Evolutionary conservation across 1,140 invertebrate species (phyloP).

Genomic region (Ridgeia piscesae): DNA sequence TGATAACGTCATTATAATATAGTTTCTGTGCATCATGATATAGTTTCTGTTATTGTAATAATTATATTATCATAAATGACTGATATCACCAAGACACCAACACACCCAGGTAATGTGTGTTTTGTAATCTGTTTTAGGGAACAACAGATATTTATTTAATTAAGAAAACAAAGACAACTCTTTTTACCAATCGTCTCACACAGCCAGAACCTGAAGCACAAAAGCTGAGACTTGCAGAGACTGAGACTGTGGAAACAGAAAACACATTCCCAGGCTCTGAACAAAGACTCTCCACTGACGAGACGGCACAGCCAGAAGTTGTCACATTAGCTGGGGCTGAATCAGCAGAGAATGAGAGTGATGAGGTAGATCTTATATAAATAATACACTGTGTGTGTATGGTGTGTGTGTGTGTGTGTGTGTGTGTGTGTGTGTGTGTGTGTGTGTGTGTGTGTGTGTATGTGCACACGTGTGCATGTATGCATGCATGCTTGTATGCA

Average conservation of each 20-base stretch:
- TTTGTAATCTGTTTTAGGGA: background rate
- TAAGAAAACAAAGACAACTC: background rate
- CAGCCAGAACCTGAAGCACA: background rate
- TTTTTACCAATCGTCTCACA: background rate
- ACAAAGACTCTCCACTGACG: background rate
- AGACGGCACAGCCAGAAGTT: background rate
- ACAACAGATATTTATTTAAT: background rate
- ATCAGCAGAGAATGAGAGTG: background rate
- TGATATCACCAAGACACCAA: background rate
- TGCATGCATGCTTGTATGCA: too few relatives aligned
- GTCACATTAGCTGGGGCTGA: background rate
- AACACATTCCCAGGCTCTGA: background rate
- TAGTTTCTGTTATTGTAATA: background rate
- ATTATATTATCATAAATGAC: background rate
- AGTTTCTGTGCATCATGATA: too few relatives aligned
- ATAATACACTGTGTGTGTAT: background rate
- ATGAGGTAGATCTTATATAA: background rate
- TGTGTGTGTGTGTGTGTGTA: background rate
- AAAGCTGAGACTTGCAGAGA: background rate
- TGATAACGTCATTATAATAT: background rate
- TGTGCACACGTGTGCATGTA: background rate
- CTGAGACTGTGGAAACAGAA: background rate
- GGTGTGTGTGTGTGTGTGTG: background rate
- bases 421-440: background rate
- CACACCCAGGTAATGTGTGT: background rate